A percentile compares a stretch with the other conserved stretches of the same genome.
These are phyloP conservation scores for Pteria penguin DNA, from an alignment of 2,888 invertebrate genomes.

Conservation along the genomic window DNA sequence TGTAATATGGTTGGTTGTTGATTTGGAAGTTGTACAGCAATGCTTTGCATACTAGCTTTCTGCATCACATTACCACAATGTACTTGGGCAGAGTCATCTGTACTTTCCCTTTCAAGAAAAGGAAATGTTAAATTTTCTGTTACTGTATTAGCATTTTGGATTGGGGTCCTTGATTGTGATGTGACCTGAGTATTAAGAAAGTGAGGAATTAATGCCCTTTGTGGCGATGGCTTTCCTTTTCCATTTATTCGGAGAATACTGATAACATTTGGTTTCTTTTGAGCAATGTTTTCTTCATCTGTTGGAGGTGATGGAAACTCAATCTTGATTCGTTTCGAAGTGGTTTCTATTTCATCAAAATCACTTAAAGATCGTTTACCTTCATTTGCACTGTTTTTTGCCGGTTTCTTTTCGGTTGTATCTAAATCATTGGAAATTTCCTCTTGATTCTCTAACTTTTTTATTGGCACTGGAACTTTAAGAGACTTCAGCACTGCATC, in stretches of 20 bases:
- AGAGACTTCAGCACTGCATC: constrained; percentile 68
- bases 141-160: background rate
- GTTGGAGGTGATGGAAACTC: constrained; percentile 64
- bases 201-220: constrained; percentile 63
- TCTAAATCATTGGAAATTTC: constrained; percentile 17
- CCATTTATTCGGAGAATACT: background rate
- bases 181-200: constrained; percentile 39
- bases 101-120: constrained; percentile 17
- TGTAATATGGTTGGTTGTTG: constrained; percentile 53
- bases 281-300: constrained; percentile 43
- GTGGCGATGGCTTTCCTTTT: constrained; percentile 56
- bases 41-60: constrained; percentile 32
- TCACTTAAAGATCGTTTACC: constrained; percentile 45
- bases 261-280: constrained; percentile 40
- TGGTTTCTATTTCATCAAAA: constrained; percentile 37
- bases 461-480: constrained; percentile 64
- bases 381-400: background rate
- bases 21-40: constrained; percentile 51
- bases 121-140: constrained; percentile 13
- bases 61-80: background rate
- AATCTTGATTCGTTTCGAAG: constrained; percentile 61
- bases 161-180: background rate
- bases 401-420: constrained; percentile 33
- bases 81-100: constrained; percentile 10
- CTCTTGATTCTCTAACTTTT: constrained; percentile 49